Evolutionary conservation across 2,888 invertebrate genomes (phyloP).

Genomic region (Drosophila flavopinicola): DNA sequence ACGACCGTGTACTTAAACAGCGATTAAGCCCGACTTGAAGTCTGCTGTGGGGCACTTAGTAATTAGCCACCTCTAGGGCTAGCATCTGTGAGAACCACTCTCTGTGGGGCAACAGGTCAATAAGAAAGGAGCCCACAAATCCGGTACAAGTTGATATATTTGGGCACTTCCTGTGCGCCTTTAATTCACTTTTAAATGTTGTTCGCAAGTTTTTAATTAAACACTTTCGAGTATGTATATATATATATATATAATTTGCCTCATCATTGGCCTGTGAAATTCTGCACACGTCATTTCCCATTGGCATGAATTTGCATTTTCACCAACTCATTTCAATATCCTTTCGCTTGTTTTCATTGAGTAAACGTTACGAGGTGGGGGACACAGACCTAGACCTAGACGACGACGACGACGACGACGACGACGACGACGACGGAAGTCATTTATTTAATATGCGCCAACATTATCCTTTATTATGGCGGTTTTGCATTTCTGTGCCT

Average conservation of each 20-base stretch:
- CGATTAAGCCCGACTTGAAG: slow-evolving; percentile 66
- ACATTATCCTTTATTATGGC: slow-evolving; percentile 80
- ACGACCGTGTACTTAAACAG: slow-evolving; percentile 78
- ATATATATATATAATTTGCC: slow-evolving; percentile 29
- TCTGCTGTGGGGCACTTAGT: slow-evolving; percentile 20
- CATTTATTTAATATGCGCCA: slow-evolving; percentile 81
- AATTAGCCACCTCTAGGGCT: slow-evolving; percentile 54
- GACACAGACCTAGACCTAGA: slow-evolving; percentile 51
- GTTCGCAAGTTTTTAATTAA: slow-evolving; percentile 67
- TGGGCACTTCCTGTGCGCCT: slow-evolving; percentile 60
- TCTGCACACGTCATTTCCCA: slow-evolving; percentile 80
- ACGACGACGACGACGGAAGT: slow-evolving; percentile 69
- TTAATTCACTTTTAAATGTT: slow-evolving; percentile 73
- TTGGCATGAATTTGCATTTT: slow-evolving; percentile 80
- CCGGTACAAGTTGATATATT: slow-evolving; percentile 21
- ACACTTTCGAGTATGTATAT: slow-evolving; percentile 40
- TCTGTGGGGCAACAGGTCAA: slow-evolving; percentile 74
- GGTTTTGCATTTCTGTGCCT: slow-evolving; percentile 76
- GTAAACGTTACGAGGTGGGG: slow-evolving; percentile 51
- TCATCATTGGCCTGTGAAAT: slow-evolving; percentile 71
- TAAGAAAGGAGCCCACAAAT: slow-evolving; percentile 18
- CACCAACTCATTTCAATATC: slow-evolving; percentile 76
- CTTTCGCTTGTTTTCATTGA: slow-evolving; percentile 77
- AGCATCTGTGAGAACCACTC: slow-evolving; percentile 65
- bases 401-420: slow-evolving; percentile 58